A percentile compares a stretch with the other conserved stretches of the same genome.
Evolutionary conservation across 2,113 vertebrate species (phyloP).

Genomic region (Cavia aperea): DNA sequence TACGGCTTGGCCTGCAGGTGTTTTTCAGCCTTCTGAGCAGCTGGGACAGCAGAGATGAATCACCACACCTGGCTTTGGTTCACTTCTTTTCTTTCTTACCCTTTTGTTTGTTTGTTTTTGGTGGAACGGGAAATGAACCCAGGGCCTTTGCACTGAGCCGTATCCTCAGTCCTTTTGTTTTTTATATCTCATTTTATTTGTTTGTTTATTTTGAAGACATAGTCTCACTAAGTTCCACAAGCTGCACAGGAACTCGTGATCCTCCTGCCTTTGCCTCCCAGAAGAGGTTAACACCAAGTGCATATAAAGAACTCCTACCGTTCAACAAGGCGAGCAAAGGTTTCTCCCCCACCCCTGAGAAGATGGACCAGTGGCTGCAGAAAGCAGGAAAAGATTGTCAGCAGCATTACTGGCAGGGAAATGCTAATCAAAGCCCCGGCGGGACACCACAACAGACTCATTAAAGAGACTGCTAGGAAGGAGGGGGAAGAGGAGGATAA

Average conservation of each 20-base stretch:
- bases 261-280: too few relatives aligned
- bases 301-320: neutral
- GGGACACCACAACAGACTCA: neutral
- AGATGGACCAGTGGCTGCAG: neutral
- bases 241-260: too few relatives aligned
- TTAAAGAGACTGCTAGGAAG: neutral
- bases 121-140: too few relatives aligned
- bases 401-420: neutral
- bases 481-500: neutral
- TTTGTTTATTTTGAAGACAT: too few relatives aligned
- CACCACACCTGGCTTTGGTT: neutral
- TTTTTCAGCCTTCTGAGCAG: neutral
- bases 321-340: neutral
- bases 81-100: neutral
- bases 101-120: too few relatives aligned
- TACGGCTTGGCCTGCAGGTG: neutral
- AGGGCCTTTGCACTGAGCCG: too few relatives aligned
- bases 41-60: neutral
- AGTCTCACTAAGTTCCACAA: too few relatives aligned
- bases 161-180: too few relatives aligned
- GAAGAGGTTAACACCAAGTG: too few relatives aligned
- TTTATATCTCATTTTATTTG: too few relatives aligned
- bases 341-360: neutral
- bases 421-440: neutral
- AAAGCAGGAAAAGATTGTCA: neutral